phyloP scores from a whole-genome alignment of 2,113 vertebrate genomes.

The Micronisus gabar region DNA sequence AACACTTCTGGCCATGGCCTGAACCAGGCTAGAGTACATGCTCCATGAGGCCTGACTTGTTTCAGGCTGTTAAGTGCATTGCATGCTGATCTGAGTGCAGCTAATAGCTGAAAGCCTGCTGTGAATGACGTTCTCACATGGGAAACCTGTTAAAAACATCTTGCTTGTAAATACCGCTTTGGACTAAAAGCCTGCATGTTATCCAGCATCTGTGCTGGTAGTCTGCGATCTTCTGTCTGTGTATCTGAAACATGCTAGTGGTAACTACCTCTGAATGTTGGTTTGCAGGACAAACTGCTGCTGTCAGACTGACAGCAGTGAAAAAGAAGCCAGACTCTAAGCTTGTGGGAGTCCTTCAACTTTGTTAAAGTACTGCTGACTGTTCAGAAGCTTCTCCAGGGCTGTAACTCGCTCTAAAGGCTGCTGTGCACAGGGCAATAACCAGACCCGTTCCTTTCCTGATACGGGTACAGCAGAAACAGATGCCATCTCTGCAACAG shows the following conservation, averaged over 20 bases:
- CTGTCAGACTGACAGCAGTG: not conserved
- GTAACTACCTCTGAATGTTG: not conserved
- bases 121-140: not conserved
- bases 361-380: not conserved
- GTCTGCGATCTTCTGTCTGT: not conserved
- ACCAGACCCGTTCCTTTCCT: not conserved
- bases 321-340: not conserved
- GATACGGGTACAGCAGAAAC: not conserved
- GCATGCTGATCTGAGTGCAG: not conserved
- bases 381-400: not conserved
- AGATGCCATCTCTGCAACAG: not conserved
- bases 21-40: not conserved
- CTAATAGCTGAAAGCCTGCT: not conserved
- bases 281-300: not conserved
- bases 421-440: not conserved
- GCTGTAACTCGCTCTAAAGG: not conserved
- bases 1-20: not conserved
- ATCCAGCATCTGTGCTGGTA: not conserved
- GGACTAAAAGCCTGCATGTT: not conserved
- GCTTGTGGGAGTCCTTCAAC: not conserved
- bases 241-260: not conserved
- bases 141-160: constrained; percentile 3
- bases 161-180: not conserved
- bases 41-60: not conserved
- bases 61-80: not conserved